These are phyloP conservation scores for Helicoverpa zea DNA, from an alignment of 1,140 invertebrate genomes.

Conservation along the genomic window DNA sequence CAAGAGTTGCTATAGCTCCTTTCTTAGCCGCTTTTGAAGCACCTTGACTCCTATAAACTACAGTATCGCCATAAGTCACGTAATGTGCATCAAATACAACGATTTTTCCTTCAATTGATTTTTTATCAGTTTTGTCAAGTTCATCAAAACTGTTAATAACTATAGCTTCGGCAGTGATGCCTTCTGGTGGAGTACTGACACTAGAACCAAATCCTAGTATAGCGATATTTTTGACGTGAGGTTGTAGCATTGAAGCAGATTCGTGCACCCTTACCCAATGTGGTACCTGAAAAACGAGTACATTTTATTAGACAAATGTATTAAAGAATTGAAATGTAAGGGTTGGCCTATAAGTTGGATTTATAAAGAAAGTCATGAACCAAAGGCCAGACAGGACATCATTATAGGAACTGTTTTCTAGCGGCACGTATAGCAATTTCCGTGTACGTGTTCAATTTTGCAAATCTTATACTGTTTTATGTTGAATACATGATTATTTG, in stretches of 20 bases:
- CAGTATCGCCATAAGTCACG: conserved; percentile 88
- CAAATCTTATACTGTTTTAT: background rate
- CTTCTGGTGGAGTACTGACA: conserved; percentile 89
- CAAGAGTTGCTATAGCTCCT: conserved; percentile 92
- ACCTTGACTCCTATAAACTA: conserved; percentile 73
- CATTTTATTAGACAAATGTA: background rate
- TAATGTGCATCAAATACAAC: conserved; percentile 91
- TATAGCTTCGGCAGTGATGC: conserved; percentile 90
- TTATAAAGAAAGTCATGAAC: too few relatives aligned
- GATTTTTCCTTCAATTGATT: conserved; percentile 89
- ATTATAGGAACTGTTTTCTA: conserved; percentile 13
- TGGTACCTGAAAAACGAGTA: conserved; percentile 77
- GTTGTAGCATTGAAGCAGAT: conserved; percentile 87
- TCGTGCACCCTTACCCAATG: conserved; percentile 88
- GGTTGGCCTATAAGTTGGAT: background rate
- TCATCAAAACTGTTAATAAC: conserved; percentile 91
- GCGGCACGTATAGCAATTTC: conserved; percentile 14
- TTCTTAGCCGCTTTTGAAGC: conserved; percentile 89
- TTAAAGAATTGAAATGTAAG: background rate
- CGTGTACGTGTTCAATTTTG: background rate
- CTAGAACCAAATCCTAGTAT: conserved; percentile 89
- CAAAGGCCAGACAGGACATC: too few relatives aligned
- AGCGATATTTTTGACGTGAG: conserved; percentile 86
- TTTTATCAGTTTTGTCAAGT: conserved; percentile 83
- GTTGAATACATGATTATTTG: background rate